phyloP scores from a whole-genome alignment of 1,140 invertebrate species.

The Drosophila carrolli region DNA sequence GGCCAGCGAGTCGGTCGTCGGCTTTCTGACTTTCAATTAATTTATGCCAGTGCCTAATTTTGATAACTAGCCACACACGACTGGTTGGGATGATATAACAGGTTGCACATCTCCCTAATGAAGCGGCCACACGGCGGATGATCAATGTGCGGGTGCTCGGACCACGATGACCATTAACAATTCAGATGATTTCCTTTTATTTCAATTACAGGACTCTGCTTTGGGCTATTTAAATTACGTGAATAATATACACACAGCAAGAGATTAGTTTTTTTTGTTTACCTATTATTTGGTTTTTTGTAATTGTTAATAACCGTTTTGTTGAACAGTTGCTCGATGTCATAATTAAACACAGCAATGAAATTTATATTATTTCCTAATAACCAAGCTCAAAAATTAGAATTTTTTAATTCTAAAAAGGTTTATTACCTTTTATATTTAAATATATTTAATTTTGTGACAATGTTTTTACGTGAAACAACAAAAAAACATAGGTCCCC shows the following conservation, averaged over 20 bases:
- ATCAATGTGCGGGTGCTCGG: slow-evolving; percentile 12
- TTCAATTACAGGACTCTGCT: slow-evolving; percentile 7
- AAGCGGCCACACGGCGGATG: slow-evolving; percentile 55
- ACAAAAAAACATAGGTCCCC: too few relatives aligned
- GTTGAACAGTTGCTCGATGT: too few relatives aligned
- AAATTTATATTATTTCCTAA: too few relatives aligned
- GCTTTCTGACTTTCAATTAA: slow-evolving; percentile 56
- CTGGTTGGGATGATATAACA: slow-evolving; percentile 21
- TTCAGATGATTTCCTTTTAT: slow-evolving; percentile 21
- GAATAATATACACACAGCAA: not conserved
- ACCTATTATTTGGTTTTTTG: not conserved
- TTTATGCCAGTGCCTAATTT: slow-evolving; percentile 72
- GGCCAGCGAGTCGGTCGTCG: slow-evolving; percentile 24
- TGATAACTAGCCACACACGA: slow-evolving; percentile 53
- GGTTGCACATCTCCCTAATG: slow-evolving; percentile 54
- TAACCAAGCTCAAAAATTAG: too few relatives aligned
- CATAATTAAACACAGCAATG: too few relatives aligned
- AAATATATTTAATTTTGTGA: too few relatives aligned
- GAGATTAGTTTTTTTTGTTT: not conserved
- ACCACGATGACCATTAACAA: slow-evolving; percentile 23
- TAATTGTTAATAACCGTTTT: too few relatives aligned
- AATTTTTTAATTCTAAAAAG: too few relatives aligned
- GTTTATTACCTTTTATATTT: too few relatives aligned
- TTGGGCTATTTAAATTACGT: slow-evolving; percentile 16
- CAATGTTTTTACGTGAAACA: too few relatives aligned